Conservation (phyloP, 2,888 invertebrate species). For the Sesia apiformis region DNA sequence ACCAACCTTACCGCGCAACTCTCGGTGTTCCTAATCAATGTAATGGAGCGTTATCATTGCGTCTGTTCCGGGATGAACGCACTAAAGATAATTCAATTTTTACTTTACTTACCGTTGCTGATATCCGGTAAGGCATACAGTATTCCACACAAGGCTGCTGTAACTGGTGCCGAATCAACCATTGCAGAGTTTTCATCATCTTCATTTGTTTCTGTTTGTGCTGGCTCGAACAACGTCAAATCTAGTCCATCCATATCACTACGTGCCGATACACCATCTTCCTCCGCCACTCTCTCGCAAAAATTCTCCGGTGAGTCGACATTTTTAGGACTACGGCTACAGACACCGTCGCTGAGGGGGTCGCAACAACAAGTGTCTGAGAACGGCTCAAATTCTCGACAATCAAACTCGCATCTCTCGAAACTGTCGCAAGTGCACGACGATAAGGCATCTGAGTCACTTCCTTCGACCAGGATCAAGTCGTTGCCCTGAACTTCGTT, state of each 20-base stretch:
- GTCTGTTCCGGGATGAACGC: constrained; percentile 32
- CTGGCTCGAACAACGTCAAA: constrained; percentile 78
- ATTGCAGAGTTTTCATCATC: constrained; percentile 21
- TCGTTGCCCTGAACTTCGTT: constrained; percentile 40
- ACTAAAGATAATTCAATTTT: constrained; percentile 31
- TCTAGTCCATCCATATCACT: constrained; percentile 81
- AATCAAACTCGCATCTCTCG: constrained; percentile 73
- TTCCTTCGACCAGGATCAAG: constrained; percentile 50
- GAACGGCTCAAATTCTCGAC: constrained; percentile 74
- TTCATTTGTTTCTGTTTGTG: constrained; percentile 45
- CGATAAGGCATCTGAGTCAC: constrained; percentile 68
- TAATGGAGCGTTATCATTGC: constrained; percentile 43
- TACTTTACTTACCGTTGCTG: constrained; percentile 46
- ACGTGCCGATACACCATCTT: constrained; percentile 57
- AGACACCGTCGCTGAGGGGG: constrained; percentile 62
- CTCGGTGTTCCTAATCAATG: constrained; percentile 42
- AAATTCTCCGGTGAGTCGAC: constrained; percentile 66
- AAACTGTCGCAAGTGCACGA: constrained; percentile 72
- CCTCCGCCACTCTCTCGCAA: constrained; percentile 49
- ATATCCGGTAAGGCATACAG: constrained; percentile 47
- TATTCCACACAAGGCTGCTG: constrained; percentile 52
- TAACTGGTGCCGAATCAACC: constrained; percentile 25
- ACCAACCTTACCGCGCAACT: constrained; percentile 23
- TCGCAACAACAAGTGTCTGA: constrained; percentile 77
- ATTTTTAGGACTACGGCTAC: constrained; percentile 66